Conservation (phyloP, 2,113 vertebrate species). For the Passer montanus region DNA sequence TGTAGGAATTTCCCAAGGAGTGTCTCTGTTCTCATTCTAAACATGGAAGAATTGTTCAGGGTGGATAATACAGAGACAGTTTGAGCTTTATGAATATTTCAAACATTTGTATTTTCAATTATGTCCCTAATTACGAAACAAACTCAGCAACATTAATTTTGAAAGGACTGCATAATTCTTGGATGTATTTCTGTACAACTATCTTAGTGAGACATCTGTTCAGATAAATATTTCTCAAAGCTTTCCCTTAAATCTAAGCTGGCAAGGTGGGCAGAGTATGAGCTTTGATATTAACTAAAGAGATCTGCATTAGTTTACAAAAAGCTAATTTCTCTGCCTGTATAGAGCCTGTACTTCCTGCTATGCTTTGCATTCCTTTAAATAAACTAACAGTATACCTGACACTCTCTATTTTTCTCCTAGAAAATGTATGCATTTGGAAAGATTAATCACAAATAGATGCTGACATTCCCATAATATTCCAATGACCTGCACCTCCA, state of each 20-base stretch:
- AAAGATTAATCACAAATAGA: not conserved
- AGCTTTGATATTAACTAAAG: constrained; percentile 18
- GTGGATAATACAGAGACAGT: not conserved
- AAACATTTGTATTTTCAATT: constrained; percentile 34
- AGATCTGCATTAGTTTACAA: not conserved
- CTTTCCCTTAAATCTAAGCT: constrained; percentile 26
- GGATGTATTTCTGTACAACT: not conserved
- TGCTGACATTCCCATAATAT: not conserved
- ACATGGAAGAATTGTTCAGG: not conserved
- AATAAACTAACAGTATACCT: not conserved
- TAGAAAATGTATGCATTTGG: not conserved
- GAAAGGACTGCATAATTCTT: constrained; percentile 20
- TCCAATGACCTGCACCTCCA: not conserved
- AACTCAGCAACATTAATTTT: constrained; percentile 33
- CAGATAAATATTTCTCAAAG: constrained; percentile 38
- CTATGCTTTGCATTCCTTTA: not conserved
- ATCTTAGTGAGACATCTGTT: constrained; percentile 13
- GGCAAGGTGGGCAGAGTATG: not conserved
- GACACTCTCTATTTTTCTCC: not conserved
- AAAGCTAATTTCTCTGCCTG: not conserved
- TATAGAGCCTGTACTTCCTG: not conserved
- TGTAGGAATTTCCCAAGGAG: not conserved
- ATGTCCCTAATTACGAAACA: constrained; percentile 24
- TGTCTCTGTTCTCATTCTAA: not conserved
- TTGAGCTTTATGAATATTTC: constrained; percentile 35